Percentiles rank a stretch among this genome's conserved stretches.
Evolutionary conservation across 2,888 invertebrate genomes (phyloP).

Genomic region (Tricholauxania praeusta): DNA sequence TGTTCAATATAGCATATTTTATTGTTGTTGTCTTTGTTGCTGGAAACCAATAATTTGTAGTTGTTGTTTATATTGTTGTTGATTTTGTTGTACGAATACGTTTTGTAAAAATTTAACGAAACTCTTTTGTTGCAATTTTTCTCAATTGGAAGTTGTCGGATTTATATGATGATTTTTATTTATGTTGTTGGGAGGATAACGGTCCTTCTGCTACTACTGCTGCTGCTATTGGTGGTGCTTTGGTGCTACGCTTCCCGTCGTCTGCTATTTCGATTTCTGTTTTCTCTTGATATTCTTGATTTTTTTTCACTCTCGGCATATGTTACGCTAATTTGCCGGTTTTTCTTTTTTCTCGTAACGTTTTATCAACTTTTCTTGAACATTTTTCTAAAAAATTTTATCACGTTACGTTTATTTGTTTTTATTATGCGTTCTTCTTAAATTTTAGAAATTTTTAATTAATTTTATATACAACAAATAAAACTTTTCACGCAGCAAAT

Average conservation of each 20-base stretch:
- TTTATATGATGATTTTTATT: background rate
- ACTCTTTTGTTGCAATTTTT: constrained; percentile 14
- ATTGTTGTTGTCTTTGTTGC: constrained; percentile 17
- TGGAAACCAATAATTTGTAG: constrained; percentile 29
- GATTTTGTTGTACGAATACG: constrained; percentile 8
- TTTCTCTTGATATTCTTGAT: constrained; percentile 21
- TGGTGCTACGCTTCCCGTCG: constrained; percentile 37
- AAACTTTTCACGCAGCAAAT: constrained; percentile 40
- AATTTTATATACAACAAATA: constrained; percentile 29
- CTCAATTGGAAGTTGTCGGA: constrained; percentile 23
- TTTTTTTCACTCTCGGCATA: constrained; percentile 41
- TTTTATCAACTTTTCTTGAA: constrained; percentile 44
- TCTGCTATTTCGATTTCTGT: constrained; percentile 41
- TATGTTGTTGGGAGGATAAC: background rate
- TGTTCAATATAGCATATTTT: constrained; percentile 16
- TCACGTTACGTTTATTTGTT: constrained; percentile 37
- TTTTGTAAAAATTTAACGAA: constrained; percentile 13
- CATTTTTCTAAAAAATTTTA: constrained; percentile 45
- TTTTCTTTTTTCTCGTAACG: constrained; percentile 38
- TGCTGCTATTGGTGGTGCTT: constrained; percentile 23
- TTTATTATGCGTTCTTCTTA: constrained; percentile 45
- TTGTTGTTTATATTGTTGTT: constrained; percentile 4
- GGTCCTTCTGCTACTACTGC: constrained; percentile 24
- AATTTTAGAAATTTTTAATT: constrained; percentile 43
- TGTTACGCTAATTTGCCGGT: constrained; percentile 45